Evolutionary conservation across 1,140 invertebrate genomes (phyloP).

Genomic region (Drosophila paulistorum): DNA sequence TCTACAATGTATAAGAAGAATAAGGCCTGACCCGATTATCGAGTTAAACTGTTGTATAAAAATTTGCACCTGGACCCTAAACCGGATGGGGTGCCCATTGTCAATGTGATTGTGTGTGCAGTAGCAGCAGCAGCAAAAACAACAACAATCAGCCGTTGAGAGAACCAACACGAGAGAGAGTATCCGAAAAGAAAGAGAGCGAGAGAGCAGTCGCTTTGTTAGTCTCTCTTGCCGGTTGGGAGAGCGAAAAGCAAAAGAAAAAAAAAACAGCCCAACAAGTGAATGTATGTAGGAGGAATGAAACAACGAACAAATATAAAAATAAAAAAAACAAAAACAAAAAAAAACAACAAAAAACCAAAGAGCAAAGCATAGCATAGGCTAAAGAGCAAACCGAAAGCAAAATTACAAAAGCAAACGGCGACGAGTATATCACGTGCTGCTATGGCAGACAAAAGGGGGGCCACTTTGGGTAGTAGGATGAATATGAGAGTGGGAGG

Average conservation of each 20-base stretch:
- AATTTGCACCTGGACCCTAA: conserved; percentile 80
- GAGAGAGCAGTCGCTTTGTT: conserved; percentile 20
- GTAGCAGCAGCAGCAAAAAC: conserved; percentile 10
- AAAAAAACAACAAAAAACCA: conserved; percentile 61
- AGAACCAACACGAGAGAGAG: conserved; percentile 27
- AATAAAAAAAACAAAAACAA: conserved; percentile 30
- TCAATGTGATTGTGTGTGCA: conserved; percentile 36
- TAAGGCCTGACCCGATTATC: conserved; percentile 78
- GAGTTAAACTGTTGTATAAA: conserved; percentile 76
- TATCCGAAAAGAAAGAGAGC: conserved; percentile 8
- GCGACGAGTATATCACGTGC: conserved; percentile 76
- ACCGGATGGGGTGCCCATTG: conserved; percentile 76
- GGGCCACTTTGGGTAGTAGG: background rate
- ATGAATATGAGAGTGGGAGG: background rate
- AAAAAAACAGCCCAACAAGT: conserved; percentile 79
- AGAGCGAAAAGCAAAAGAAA: conserved; percentile 39
- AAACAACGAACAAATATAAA: conserved; percentile 40
- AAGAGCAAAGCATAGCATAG: conserved; percentile 63
- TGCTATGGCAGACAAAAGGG: conserved; percentile 42
- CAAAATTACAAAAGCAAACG: conserved; percentile 73
- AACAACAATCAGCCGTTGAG: conserved; percentile 46
- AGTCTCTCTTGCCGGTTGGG: conserved; percentile 43
- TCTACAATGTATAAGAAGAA: conserved; percentile 40
- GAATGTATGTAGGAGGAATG: conserved; percentile 55
- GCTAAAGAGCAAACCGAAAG: conserved; percentile 70